phyloP scores from a whole-genome alignment of 2,113 vertebrate genomes.

The Natator depressus region DNA sequence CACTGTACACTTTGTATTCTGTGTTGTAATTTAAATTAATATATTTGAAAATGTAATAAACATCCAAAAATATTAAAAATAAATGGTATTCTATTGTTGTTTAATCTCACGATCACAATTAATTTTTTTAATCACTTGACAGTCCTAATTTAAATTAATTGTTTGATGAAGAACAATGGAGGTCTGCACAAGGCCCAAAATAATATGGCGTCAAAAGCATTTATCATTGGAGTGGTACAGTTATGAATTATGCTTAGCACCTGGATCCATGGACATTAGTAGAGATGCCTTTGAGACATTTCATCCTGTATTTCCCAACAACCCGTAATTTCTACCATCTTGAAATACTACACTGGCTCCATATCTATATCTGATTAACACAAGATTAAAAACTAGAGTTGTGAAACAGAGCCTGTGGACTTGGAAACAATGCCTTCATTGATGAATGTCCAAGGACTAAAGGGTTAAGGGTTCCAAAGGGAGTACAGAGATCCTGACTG shows the following conservation, averaged over 20 bases:
- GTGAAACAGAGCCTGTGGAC: not conserved
- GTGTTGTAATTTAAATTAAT: too few relatives aligned
- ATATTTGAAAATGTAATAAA: too few relatives aligned
- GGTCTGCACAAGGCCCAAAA: not conserved
- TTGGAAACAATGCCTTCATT: rapidly evolving
- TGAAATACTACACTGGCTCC: not conserved
- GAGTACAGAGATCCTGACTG: rapidly evolving
- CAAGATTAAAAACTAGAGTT: not conserved
- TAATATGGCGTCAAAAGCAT: not conserved
- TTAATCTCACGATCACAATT: too few relatives aligned
- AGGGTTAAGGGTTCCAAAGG: rapidly evolving
- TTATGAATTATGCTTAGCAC: not conserved
- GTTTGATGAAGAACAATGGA: not conserved
- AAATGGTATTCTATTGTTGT: too few relatives aligned
- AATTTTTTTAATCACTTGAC: too few relatives aligned
- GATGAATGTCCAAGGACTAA: not conserved
- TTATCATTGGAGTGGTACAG: not conserved
- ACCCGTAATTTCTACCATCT: not conserved
- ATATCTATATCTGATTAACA: rapidly evolving
- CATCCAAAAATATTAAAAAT: too few relatives aligned
- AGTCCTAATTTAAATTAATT: not conserved
- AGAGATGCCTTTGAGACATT: not conserved
- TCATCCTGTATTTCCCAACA: not conserved
- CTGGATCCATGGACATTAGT: not conserved
- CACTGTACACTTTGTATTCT: too few relatives aligned